Percentiles rank a stretch among this genome's conserved stretches.
Conservation (phyloP, 2,113 vertebrate species). For the Hassar affinis region DNA sequence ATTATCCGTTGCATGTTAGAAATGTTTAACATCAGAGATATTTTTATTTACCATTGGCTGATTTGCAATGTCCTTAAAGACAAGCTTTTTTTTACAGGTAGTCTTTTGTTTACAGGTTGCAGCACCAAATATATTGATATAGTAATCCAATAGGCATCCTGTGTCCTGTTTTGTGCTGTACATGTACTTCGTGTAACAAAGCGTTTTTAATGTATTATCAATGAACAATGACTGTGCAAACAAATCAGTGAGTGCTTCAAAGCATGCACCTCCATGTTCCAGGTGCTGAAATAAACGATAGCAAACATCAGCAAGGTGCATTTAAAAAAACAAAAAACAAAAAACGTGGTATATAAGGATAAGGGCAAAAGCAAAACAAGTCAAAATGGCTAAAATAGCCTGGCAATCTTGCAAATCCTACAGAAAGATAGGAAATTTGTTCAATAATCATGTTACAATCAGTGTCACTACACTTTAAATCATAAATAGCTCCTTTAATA, state of each 20-base stretch:
- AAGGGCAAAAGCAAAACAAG: too few species aligned
- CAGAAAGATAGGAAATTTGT: not conserved
- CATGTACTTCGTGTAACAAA: not conserved
- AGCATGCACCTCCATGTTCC: not conserved
- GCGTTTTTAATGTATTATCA: not conserved
- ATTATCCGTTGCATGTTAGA: not conserved
- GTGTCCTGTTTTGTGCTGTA: not conserved
- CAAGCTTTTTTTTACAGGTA: not conserved
- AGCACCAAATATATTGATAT: not conserved
- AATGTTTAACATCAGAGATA: not conserved
- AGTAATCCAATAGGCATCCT: not conserved
- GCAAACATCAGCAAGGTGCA: too few species aligned
- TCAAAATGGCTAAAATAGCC: too few species aligned
- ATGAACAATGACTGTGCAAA: not conserved
- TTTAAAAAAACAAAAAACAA: too few species aligned
- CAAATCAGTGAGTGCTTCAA: not conserved
- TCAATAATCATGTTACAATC: not conserved
- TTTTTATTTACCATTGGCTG: not conserved
- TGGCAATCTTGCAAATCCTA: not conserved
- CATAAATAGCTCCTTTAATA: not conserved
- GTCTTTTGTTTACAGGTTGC: not conserved
- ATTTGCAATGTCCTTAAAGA: not conserved
- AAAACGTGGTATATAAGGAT: not conserved
- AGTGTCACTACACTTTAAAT: not conserved
- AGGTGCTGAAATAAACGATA: too few species aligned